phyloP scores from a whole-genome alignment of 64 coral and sea anemone species.

The Montipora efflorescens region DNA sequence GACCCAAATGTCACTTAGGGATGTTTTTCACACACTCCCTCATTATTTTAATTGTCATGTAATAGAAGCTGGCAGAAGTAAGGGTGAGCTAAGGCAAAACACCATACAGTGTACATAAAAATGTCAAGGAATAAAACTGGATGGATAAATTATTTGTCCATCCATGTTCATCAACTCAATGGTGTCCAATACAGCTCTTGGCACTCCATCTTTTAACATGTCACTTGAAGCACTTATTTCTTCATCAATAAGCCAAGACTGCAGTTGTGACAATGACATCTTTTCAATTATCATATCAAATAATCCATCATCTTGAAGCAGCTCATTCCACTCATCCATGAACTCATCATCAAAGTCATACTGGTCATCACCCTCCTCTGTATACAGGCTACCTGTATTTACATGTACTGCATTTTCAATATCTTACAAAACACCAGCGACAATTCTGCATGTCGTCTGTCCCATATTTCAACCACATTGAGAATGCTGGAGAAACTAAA shows the following conservation, averaged over 20 bases:
- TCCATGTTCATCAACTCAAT: neutral
- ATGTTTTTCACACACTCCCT: too few relatives aligned
- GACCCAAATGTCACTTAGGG: too few relatives aligned
- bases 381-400: neutral
- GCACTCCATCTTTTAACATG: neutral
- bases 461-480: slow-evolving; percentile 42
- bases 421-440: slow-evolving; percentile 9
- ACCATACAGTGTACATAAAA: too few relatives aligned
- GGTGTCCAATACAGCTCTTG: neutral
- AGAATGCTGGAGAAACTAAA: slow-evolving; percentile 57
- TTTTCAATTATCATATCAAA: slow-evolving; percentile 16
- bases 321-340: slow-evolving; percentile 1
- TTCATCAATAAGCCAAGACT: neutral
- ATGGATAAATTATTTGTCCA: neutral
- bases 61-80: too few relatives aligned
- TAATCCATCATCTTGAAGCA: neutral
- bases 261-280: neutral
- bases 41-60: too few relatives aligned
- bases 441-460: slow-evolving; percentile 33
- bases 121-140: too few relatives aligned
- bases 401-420: neutral
- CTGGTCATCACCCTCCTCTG: neutral
- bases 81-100: too few relatives aligned
- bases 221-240: slow-evolving; percentile 31
- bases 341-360: slow-evolving; percentile 14